phyloP scores from a whole-genome alignment of 2,888 invertebrate species.

The Drosophila mayaguana region DNA sequence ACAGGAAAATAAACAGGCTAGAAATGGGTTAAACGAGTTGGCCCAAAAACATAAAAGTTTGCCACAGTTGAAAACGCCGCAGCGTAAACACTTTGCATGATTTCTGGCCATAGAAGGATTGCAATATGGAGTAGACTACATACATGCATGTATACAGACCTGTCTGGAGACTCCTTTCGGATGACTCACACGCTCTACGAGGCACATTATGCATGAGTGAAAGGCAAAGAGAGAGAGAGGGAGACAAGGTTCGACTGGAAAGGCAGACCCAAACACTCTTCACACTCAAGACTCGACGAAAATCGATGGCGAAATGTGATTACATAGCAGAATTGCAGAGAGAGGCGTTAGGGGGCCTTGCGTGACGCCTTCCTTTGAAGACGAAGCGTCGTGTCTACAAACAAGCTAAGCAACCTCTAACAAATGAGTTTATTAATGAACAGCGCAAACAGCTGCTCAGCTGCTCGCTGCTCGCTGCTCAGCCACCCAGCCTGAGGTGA shows the following conservation, averaged over 20 bases:
- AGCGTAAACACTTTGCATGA: conserved; percentile 69
- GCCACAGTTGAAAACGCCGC: conserved; percentile 67
- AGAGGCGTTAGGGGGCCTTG: conserved; percentile 21
- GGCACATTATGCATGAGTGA: conserved; percentile 33
- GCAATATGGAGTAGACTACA: conserved; percentile 34
- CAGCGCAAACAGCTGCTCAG: conserved; percentile 36
- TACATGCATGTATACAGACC: conserved; percentile 1
- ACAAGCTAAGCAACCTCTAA: conserved; percentile 53
- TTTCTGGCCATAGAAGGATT: conserved; percentile 60
- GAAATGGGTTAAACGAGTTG: conserved; percentile 72
- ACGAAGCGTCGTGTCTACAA: neutral
- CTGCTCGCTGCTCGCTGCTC: conserved; percentile 18
- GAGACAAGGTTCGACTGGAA: conserved; percentile 36
- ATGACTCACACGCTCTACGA: conserved; percentile 49
- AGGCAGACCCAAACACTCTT: conserved; percentile 4
- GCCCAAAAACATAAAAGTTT: conserved; percentile 69
- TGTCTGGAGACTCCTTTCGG: conserved; percentile 20
- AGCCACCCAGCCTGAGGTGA: neutral
- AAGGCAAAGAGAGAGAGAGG: neutral
- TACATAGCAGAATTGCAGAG: conserved; percentile 42
- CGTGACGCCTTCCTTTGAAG: conserved; percentile 38
- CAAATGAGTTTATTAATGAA: conserved; percentile 66
- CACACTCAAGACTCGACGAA: conserved; percentile 25
- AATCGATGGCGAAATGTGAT: conserved; percentile 59
- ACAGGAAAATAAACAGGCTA: conserved; percentile 11